These are phyloP conservation scores for Zelleria hepariella DNA, from an alignment of 2,888 invertebrate genomes.

Conservation along the genomic window DNA sequence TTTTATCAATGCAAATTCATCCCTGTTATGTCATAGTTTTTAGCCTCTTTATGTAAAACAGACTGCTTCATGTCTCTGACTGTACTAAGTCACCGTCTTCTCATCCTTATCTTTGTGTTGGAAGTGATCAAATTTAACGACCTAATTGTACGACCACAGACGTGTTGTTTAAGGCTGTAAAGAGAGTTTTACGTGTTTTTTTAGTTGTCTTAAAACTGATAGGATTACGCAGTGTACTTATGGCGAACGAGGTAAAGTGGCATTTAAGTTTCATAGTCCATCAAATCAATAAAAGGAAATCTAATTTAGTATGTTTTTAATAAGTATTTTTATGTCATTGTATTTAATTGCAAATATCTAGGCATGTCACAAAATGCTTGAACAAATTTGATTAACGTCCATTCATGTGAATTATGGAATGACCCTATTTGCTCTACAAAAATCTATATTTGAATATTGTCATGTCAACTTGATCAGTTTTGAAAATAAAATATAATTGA, in stretches of 20 bases:
- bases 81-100: neutral
- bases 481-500: too few relatives aligned
- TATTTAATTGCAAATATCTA: too few relatives aligned
- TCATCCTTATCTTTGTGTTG: neutral
- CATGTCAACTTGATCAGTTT: too few relatives aligned
- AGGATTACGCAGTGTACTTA: neutral
- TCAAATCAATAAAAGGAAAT: neutral
- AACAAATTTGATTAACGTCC: too few relatives aligned
- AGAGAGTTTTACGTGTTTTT: neutral
- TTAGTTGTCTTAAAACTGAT: neutral
- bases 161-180: neutral
- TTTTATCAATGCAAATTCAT: too few relatives aligned
- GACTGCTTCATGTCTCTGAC: neutral
- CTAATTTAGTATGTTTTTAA: neutral
- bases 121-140: neutral
- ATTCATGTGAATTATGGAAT: too few relatives aligned
- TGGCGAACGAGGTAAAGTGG: neutral
- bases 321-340: neutral
- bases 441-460: too few relatives aligned
- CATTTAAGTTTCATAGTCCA: neutral
- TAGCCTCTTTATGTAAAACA: too few relatives aligned
- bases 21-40: too few relatives aligned
- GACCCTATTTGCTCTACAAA: too few relatives aligned
- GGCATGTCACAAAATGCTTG: too few relatives aligned
- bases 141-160: too few relatives aligned